phyloP scores from a whole-genome alignment of 2,113 vertebrate genomes.

The zebrafish (Danio rerio) region DNA sequence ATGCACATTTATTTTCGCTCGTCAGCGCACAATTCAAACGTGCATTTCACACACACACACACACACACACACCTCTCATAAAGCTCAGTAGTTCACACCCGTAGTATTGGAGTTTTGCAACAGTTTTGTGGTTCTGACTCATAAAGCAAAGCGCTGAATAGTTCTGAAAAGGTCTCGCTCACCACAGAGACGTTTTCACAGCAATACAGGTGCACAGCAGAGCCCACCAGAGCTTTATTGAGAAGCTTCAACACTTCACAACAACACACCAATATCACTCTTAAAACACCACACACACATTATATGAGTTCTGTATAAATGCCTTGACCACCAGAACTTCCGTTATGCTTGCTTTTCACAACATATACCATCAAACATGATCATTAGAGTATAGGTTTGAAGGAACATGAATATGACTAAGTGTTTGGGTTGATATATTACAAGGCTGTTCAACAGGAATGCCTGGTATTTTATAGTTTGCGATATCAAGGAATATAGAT shows the following conservation, averaged over 20 bases:
- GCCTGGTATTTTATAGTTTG: no score
- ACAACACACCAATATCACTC: no score
- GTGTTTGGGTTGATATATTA: no score
- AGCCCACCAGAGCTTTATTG: not conserved
- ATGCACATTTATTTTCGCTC: not conserved
- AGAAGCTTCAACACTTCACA: not conserved
- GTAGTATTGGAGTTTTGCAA: not conserved
- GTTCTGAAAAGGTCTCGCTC: constrained; percentile 35
- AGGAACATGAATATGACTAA: no score
- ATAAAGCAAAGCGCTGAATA: constrained; percentile 9
- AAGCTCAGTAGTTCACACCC: not conserved
- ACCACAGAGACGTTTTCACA: constrained; percentile 28
- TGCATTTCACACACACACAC: not conserved
- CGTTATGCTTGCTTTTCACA: no score
- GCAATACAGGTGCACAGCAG: not conserved
- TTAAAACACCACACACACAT: no score
- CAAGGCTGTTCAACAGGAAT: no score
- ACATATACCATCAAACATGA: no score
- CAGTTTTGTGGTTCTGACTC: constrained; percentile 33
- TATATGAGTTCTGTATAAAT: no score
- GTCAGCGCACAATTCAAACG: not conserved
- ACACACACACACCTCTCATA: not conserved
- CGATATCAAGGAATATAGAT: no score
- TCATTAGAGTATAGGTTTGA: no score
- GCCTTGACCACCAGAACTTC: no score